These are phyloP conservation scores for Nothocercus julius DNA, from an alignment of 2,113 vertebrate genomes.

Conservation along the genomic window DNA sequence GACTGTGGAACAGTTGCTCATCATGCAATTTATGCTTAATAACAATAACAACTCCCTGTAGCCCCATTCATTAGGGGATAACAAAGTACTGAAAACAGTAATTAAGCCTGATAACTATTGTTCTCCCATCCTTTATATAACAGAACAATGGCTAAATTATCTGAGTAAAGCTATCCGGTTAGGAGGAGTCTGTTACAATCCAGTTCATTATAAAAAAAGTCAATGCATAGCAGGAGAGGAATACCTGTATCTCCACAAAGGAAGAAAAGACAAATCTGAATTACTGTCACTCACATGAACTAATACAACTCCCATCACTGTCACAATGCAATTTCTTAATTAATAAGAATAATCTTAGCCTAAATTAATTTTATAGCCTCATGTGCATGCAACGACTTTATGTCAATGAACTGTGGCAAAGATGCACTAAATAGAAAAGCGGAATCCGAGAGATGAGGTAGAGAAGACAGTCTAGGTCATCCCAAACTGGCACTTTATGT, in stretches of 20 bases:
- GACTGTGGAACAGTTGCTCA: background rate
- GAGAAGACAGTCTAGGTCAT: background rate
- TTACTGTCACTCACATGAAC: background rate
- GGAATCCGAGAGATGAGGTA: background rate
- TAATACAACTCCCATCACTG: accelerated
- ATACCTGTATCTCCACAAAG: background rate
- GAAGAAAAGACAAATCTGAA: background rate
- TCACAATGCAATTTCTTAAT: background rate
- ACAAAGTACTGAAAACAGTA: slow-evolving; percentile 26
- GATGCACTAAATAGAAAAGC: background rate
- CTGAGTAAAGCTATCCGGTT: background rate
- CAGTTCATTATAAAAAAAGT: background rate
- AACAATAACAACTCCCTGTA: slow-evolving; percentile 1
- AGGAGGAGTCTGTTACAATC: background rate
- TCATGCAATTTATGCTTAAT: background rate
- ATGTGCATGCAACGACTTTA: background rate
- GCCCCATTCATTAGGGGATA: background rate
- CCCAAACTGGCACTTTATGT: background rate
- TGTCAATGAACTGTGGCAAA: background rate
- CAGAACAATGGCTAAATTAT: slow-evolving; percentile 3
- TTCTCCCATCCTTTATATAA: background rate
- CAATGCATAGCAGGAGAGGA: background rate
- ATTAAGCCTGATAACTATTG: slow-evolving; percentile 26
- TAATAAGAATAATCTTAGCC: background rate
- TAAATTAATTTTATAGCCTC: background rate